phyloP scores from a whole-genome alignment of 2,113 vertebrate species.

The Muntiacus reevesi region DNA sequence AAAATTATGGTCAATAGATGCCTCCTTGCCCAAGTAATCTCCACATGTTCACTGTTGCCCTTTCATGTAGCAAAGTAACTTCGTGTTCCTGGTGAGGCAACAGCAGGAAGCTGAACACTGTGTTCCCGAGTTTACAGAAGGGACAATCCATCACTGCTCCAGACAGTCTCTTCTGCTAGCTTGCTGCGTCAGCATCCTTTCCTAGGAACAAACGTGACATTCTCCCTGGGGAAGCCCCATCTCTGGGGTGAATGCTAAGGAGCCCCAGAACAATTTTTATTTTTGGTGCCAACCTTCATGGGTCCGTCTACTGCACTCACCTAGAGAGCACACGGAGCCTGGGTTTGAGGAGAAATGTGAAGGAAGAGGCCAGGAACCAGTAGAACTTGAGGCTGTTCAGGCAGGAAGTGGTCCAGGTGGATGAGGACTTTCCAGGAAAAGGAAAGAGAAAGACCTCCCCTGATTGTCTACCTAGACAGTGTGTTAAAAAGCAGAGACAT shows the following conservation, averaged over 20 bases:
- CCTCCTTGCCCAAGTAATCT: not conserved
- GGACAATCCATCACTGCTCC: rapidly evolving
- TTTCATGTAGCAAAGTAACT: not conserved
- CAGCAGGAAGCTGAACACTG: not conserved
- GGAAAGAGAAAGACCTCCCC: too few relatives aligned
- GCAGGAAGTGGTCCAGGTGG: not conserved
- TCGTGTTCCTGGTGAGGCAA: too few relatives aligned
- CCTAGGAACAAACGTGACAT: not conserved
- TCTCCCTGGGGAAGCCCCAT: rapidly evolving
- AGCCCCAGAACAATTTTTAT: not conserved
- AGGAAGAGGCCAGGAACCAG: not conserved
- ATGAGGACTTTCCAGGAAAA: not conserved
- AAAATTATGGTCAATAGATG: not conserved
- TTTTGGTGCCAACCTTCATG: rapidly evolving
- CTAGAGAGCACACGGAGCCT: not conserved
- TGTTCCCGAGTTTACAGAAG: not conserved
- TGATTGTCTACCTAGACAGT: not conserved
- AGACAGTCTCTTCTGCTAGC: not conserved
- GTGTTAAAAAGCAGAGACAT: not conserved
- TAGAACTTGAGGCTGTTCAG: too few relatives aligned
- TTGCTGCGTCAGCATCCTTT: not conserved
- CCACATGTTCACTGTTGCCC: not conserved
- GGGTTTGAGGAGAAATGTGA: not conserved
- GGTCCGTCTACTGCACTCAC: not conserved
- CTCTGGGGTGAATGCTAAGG: too few relatives aligned